Evolutionary conservation across 2,888 invertebrate species (phyloP), one percentile per base, ranked within the genome.

Genomic region (Lasioglossum lativentre): DNA sequence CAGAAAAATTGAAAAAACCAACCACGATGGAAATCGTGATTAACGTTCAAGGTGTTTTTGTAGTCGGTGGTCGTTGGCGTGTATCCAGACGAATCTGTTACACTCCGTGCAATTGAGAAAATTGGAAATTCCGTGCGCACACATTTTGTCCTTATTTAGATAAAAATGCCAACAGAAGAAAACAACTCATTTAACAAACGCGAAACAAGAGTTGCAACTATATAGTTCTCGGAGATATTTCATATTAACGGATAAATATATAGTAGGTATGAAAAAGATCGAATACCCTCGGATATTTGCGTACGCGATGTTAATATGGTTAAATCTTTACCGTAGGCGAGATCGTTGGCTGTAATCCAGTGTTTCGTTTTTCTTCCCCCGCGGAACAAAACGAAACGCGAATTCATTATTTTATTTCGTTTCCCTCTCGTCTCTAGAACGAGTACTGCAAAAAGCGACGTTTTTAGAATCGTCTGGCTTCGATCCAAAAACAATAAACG

Each of bases 21-120:
- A 14, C 30, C 23, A 19, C 30, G 5, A 27, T 63, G 59, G 78
- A 78, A 70, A 78, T 78, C 71, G 42, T 23, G 52, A 52, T 52
- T 71, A 78, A 70, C 40, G 38, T 52, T 38, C 45, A 45, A 75
- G 23, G 23, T 42, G 47, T 79, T 80, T 75, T 77, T 56, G 56
- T 23, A 72, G 27, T 6, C 66, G 6, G 72, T 81, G 70, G 75
- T 83, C 83, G 72, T 56, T 86, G 78, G 47, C 72, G 86, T 75
- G 83, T 72, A 72, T 83, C 83, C 73, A 80, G 68, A 76, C 78
- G 80, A 56, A 83, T 80, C 80, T 68, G 75, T 71, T 79, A 73
- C 63, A 73, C n/a, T 80, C 70, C 38, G 52, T 30, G 63, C 68
- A 73, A 73, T 73, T 47, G 52, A 73, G 74, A 85, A 81, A 71